Base-by-base conservation (phyloP, 2,113 vertebrate genomes). In the Miniopterus natalensis region DNA sequence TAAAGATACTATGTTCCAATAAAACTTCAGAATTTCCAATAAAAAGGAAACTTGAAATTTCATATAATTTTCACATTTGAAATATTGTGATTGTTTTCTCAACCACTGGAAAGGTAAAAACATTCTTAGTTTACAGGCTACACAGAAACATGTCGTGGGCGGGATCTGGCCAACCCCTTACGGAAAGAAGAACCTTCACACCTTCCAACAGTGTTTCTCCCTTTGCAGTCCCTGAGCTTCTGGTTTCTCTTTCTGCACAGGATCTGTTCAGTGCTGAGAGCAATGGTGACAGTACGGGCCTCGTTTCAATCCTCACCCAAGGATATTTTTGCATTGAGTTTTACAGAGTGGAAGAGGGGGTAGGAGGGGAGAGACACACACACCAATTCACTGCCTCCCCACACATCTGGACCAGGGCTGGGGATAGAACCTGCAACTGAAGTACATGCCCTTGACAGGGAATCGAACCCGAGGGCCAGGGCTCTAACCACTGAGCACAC, bases 191-290 rank as follows among this genome's bases (percentile, higher is more conserved):
- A 65, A 63, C n/a, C 55, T 80, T 73, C 80, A 70, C 21, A 63
- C 40, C 65, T 77, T 84, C n/a, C 49, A 93, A 93, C 31, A 57
- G 25, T 70, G 25, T 84, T 94, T 49, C 65, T 93, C 12, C 61
- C 68, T 83, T 79, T 57, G 18, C n/a, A 31, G 9, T 73, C 20
- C n/a, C 20, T 77, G 29, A 78, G 23, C 31, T 73, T 92, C 63
- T 77, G 23, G 14, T 36, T 63, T 63, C 20, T 55, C 57, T 51
- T 77, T 25, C 84, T 90, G 9, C 31, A 66, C 25, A 84, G 5
- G 59, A 25, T 57, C 55, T 63, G 3, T 61, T 85, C 45, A 70
- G 59, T n/a, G 42, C 2, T 90, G 9, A 42, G 36, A 95, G 61
- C 17, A 84, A 27, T 42, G 70, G 15, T 42, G 10, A 68, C 25